Conservation (phyloP, 2,888 invertebrate genomes). For the Anodontia alba region DNA sequence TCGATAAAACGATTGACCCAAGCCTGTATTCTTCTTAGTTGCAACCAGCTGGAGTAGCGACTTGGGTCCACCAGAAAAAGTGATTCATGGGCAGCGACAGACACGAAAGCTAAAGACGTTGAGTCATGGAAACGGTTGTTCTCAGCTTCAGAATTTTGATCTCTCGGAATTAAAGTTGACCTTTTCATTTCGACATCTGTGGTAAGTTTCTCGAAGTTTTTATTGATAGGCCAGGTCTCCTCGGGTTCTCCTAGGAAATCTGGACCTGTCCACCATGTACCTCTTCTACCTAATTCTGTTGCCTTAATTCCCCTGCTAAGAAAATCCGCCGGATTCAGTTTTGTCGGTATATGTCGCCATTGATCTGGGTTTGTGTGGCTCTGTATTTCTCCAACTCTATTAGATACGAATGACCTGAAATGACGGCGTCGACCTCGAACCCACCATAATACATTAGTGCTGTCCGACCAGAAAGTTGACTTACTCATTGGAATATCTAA, state of each 20-base stretch:
- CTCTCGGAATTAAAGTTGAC: not conserved
- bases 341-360: constrained; percentile 20
- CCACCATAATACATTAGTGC: too few relatives aligned
- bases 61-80: not conserved
- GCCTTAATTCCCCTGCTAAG: constrained; percentile 6
- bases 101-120: too few relatives aligned
- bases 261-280: constrained; percentile 21
- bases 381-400: constrained; percentile 52
- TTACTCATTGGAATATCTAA: constrained; percentile 12
- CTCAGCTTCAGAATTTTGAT: constrained; percentile 3
- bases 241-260: constrained; percentile 11
- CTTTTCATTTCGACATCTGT: constrained; percentile 1
- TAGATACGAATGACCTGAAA: constrained; percentile 55
- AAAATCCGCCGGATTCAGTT: too few relatives aligned
- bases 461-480: constrained; percentile 38
- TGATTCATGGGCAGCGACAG: not conserved
- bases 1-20: not conserved
- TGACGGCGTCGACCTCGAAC: constrained; percentile 35
- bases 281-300: not conserved
- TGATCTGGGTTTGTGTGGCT: constrained; percentile 13
- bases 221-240: constrained; percentile 4
- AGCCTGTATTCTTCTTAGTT: too few relatives aligned
- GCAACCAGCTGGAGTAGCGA: constrained; percentile 8
- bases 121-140: constrained; percentile 9
- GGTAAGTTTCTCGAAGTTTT: too few relatives aligned